These are phyloP conservation scores for Stichopus horrens DNA, from an alignment of 53 echinoderm and acorn worm genomes.

Conservation along the genomic window DNA sequence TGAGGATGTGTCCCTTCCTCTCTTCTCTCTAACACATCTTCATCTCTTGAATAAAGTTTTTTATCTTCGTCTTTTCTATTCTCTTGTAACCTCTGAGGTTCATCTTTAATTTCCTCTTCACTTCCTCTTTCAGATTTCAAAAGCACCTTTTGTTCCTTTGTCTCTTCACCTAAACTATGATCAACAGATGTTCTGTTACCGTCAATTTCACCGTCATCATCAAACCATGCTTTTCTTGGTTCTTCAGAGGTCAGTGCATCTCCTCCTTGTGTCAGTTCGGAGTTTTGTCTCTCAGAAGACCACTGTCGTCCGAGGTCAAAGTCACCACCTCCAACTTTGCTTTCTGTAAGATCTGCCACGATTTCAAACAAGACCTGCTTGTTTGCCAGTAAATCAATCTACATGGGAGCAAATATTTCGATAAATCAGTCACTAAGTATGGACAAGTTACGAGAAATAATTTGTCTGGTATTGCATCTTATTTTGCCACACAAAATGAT, in stretches of 20 bases:
- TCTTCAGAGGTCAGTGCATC: background rate
- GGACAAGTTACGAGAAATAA: background rate
- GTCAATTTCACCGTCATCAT: background rate
- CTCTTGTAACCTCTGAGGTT: background rate
- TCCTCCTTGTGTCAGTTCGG: background rate
- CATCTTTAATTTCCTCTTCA: background rate
- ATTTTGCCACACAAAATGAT: too few relatives aligned
- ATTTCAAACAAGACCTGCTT: slow-evolving; percentile 71
- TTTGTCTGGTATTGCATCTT: background rate
- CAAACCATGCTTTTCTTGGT: slow-evolving; percentile 23
- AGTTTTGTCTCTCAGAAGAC: slow-evolving; percentile 8
- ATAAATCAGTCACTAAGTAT: background rate
- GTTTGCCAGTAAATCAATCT: slow-evolving; percentile 72
- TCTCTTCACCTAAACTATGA: background rate
- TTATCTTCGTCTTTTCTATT: background rate
- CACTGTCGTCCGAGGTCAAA: slow-evolving; percentile 44
- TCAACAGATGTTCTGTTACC: background rate
- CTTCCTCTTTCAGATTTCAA: background rate
- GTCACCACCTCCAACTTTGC: slow-evolving; percentile 58
- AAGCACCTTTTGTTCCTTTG: background rate
- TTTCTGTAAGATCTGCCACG: slow-evolving; percentile 77
- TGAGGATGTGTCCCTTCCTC: background rate
- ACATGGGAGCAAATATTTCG: background rate
- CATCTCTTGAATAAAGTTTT: background rate
- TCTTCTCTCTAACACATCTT: background rate